Evolutionary conservation across 2,888 invertebrate species (phyloP), one percentile per base, ranked within the genome.

Genomic region (Microdon myrmicae): DNA sequence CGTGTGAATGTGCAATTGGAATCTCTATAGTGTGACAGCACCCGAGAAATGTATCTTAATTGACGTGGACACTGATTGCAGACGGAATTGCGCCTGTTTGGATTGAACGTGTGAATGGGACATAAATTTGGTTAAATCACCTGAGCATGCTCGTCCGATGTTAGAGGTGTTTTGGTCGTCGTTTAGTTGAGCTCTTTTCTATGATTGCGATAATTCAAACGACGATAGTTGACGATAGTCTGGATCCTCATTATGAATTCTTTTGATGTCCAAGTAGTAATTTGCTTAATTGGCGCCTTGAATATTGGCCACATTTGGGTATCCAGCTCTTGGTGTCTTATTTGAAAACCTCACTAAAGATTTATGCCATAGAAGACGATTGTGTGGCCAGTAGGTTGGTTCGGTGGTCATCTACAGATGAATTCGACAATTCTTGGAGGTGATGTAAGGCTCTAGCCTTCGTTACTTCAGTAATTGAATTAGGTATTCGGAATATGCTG

Each of bases 211-310:
- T 8, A 22, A 5, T 8, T 5, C 5, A 5, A 20, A 17, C 19
- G 35, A 35, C 35, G 10, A 35, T 17, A 10, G 5, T n/a, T 3
- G 14, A n/a, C 6, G n/a, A 29, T 8, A 29, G n/a, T 9, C 14
- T 32, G 14, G 12, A 55, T 43, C 29, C 61, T 64, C 61, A 64
- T 64, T 56, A 45, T 14, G 41, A 51, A 64, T 64, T 64, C 61
- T 31, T 37, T 22, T 37, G 12, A 45, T 58, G 61, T 58, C 56
- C 56, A 32, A 41, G 31, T n/a, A 43, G 41, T 64, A 64, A 64
- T 64, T 64, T 64, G 58, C 56, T 64, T 51, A 64, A 51, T 64
- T 56, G 61, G 56, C 61, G 58, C 61, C 61, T 64, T 26, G 12
- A 31, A 56, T 56, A 56, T 58, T 64, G 34, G 34, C 22, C 44